A percentile compares a stretch with the other conserved stretches of the same genome.
Conservation (phyloP, 2,888 invertebrate genomes). For the Lamellibrachia satsuma region DNA sequence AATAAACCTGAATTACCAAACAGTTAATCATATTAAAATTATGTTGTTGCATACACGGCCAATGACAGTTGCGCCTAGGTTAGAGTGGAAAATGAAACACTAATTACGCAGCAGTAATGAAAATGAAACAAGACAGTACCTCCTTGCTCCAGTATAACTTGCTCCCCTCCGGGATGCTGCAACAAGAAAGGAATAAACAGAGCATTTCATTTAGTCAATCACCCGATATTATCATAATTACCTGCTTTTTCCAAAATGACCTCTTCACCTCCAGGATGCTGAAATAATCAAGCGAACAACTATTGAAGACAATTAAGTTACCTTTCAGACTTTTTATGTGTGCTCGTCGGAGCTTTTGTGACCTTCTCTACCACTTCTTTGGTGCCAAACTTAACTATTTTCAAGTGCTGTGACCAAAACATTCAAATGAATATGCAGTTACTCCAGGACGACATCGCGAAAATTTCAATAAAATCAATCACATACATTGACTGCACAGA, state of each 20-base stretch:
- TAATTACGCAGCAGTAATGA: background rate
- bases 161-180: conserved; percentile 29
- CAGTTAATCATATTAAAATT: too few species aligned
- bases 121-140: conserved; percentile 31
- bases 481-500: too few species aligned
- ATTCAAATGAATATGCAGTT: background rate
- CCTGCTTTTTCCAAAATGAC: conserved; percentile 33
- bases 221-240: conserved; percentile 17
- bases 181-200: conserved; percentile 8
- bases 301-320: background rate
- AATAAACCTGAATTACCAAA: too few species aligned
- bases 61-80: background rate
- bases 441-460: too few species aligned
- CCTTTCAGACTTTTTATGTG: background rate
- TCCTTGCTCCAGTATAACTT: conserved; percentile 44
- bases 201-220: background rate
- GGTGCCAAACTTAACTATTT: background rate
- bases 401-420: background rate
- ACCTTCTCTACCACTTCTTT: background rate
- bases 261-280: conserved; percentile 48
- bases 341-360: background rate
- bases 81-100: background rate
- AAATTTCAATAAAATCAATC: too few species aligned
- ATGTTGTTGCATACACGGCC: background rate
- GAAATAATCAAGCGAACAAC: conserved; percentile 28